A percentile compares a stretch with the other conserved stretches of the same genome.
These are phyloP conservation scores for Xiphorhynchus erythropygius DNA, from an alignment of 2,797 vertebrate species.

Conservation along the genomic window DNA sequence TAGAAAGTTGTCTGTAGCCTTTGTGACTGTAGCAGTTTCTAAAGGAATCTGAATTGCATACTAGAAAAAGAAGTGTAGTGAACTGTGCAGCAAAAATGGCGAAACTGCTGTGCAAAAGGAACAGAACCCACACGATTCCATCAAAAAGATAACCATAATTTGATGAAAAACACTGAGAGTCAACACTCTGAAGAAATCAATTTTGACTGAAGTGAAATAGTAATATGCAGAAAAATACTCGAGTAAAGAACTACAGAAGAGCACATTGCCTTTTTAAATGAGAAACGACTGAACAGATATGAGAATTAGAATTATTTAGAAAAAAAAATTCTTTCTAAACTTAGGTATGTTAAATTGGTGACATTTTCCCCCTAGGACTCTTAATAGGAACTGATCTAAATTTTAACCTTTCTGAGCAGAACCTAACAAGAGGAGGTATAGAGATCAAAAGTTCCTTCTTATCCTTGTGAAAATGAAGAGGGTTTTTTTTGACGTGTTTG, in stretches of 20 bases:
- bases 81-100: not conserved
- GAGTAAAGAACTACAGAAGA: not conserved
- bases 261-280: not conserved
- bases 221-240: not conserved
- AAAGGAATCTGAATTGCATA: not conserved
- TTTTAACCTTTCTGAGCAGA: not conserved
- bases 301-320: not conserved
- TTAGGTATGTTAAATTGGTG: not conserved
- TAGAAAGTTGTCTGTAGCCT: not conserved
- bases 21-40: not conserved
- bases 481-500: not conserved
- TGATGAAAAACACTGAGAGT: not conserved
- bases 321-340: not conserved
- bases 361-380: not conserved
- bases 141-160: not conserved
- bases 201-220: not conserved
- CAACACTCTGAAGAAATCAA: not conserved
- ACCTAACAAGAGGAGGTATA: not conserved
- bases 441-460: not conserved
- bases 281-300: not conserved
- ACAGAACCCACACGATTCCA: not conserved
- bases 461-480: not conserved
- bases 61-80: not conserved
- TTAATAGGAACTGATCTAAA: not conserved
- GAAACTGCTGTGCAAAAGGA: not conserved